phyloP scores from a whole-genome alignment of 2,113 vertebrate species.

The Piaya cayana region DNA sequence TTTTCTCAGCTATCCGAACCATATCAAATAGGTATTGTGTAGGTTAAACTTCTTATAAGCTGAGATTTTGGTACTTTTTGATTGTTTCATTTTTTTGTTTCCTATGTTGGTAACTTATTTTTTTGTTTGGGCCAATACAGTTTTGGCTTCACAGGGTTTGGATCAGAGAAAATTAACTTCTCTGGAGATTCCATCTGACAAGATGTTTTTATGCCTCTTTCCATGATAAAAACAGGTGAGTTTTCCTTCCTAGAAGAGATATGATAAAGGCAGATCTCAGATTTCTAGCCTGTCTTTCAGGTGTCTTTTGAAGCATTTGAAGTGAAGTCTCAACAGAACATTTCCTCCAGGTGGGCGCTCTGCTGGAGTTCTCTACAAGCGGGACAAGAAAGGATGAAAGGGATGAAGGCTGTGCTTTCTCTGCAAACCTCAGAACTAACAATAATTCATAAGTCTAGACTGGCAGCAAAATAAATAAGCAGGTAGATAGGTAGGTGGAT shows the following conservation, averaged over 20 bases:
- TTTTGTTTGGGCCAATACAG: background rate
- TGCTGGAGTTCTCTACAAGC: background rate
- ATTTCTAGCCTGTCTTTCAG: background rate
- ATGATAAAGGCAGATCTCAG: background rate
- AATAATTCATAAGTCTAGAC: background rate
- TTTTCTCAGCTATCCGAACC: background rate
- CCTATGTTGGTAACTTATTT: background rate
- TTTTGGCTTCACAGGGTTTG: background rate
- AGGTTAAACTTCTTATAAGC: background rate
- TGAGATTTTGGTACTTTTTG: rapidly evolving
- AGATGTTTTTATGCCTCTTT: background rate
- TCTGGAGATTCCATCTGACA: background rate
- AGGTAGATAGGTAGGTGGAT: too few species aligned
- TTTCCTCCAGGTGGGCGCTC: background rate
- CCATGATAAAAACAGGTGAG: background rate
- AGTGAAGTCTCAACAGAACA: background rate
- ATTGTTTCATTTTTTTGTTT: background rate
- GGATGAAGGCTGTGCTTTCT: background rate
- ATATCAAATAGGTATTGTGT: background rate
- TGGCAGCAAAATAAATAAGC: background rate
- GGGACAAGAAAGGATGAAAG: background rate
- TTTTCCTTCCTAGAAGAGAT: background rate
- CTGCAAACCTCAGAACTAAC: background rate
- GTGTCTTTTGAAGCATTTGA: background rate
- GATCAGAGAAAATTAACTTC: background rate